These are phyloP conservation scores for Danio albolineatus DNA, from an alignment of 2,797 vertebrate species.

Conservation along the genomic window DNA sequence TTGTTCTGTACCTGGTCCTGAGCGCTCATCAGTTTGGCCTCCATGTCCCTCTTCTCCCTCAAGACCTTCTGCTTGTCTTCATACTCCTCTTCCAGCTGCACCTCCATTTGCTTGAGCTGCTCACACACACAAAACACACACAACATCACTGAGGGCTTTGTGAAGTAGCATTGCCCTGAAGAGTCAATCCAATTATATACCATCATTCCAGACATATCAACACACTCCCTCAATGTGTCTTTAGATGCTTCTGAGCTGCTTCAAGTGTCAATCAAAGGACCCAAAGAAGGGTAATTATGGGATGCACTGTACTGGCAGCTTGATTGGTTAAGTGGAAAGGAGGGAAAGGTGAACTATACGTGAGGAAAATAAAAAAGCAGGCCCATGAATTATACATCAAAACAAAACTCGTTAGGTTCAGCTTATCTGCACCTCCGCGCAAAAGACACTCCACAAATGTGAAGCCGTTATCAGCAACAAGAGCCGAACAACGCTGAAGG, in stretches of 20 bases:
- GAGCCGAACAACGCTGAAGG: constrained; percentile 13
- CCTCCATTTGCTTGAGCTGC: constrained; percentile 94
- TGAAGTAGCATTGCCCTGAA: not conserved
- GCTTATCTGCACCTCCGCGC: constrained; percentile 33
- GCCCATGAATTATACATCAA: constrained; percentile 53
- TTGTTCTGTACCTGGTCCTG: constrained; percentile 86
- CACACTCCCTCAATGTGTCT: constrained; percentile 29
- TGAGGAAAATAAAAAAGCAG: constrained; percentile 57
- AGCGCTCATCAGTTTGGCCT: constrained; percentile 85
- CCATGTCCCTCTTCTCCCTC: constrained; percentile 92
- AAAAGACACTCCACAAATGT: constrained; percentile 10
- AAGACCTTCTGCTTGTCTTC: constrained; percentile 98
- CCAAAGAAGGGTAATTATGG: constrained; percentile 44
- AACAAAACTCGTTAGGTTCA: constrained; percentile 45
- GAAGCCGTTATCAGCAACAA: constrained; percentile 24
- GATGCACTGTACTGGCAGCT: constrained; percentile 51
- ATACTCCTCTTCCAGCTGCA: constrained; percentile 95
- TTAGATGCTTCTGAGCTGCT: constrained; percentile 25
- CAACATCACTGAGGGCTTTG: constrained; percentile 10
- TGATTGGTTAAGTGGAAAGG: constrained; percentile 49
- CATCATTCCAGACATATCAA: constrained; percentile 20
- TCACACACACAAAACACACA: constrained; percentile 27
- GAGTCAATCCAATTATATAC: constrained; percentile 36
- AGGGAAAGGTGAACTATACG: constrained; percentile 25
- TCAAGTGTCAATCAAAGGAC: constrained; percentile 38